These are phyloP conservation scores for Phalacrocorax aristotelis DNA, from an alignment of 2,113 vertebrate genomes.

Conservation along the genomic window DNA sequence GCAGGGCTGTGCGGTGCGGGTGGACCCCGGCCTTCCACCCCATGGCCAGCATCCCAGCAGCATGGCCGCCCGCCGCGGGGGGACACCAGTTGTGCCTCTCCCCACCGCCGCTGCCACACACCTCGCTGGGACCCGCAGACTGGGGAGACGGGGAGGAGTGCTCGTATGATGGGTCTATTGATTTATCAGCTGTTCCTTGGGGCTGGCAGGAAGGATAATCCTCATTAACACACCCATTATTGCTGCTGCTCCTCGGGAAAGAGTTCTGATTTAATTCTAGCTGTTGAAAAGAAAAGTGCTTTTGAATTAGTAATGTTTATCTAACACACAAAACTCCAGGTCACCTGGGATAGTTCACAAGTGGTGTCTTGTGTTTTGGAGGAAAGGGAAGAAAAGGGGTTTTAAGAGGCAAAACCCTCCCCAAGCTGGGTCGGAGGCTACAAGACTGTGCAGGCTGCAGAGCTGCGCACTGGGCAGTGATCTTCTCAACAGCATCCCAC, in stretches of 20 bases:
- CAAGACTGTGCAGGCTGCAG: background rate
- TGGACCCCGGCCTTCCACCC: background rate
- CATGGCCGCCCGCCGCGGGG: rapidly evolving
- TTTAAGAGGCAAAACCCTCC: background rate
- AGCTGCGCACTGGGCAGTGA: background rate
- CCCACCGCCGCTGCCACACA: rapidly evolving
- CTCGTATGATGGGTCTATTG: background rate
- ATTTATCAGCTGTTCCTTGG: slow-evolving; percentile 12
- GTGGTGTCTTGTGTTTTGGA: background rate
- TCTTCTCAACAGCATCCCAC: background rate
- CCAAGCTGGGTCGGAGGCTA: background rate
- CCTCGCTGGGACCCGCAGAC: rapidly evolving
- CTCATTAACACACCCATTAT: slow-evolving; percentile 19
- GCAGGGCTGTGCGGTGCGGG: rapidly evolving
- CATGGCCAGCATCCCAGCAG: background rate
- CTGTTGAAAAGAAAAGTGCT: slow-evolving; percentile 22
- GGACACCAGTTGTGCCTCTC: background rate
- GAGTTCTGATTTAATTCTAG: background rate
- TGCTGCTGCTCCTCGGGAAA: background rate
- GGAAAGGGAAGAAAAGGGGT: background rate
- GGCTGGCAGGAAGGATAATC: slow-evolving; percentile 39
- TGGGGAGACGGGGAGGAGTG: background rate
- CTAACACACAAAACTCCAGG: background rate
- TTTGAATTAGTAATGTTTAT: slow-evolving; percentile 25
- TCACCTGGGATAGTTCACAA: slow-evolving; percentile 6